phyloP scores from a whole-genome alignment of 2,797 vertebrate genomes.

The Pseudochirops cupreus region DNA sequence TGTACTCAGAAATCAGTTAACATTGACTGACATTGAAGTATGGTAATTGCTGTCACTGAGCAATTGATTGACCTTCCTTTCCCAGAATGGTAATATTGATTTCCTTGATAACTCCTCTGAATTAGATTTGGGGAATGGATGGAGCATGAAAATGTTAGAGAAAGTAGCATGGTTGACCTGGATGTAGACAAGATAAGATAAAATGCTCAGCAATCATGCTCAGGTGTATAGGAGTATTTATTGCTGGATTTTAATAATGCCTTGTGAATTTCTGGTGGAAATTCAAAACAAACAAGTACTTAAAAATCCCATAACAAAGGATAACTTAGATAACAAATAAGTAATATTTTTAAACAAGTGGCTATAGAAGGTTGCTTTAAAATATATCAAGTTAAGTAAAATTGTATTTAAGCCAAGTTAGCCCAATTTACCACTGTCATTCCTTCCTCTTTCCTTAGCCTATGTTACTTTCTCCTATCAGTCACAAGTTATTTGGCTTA shows the following conservation, averaged over 20 bases:
- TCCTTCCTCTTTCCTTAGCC: too few relatives aligned
- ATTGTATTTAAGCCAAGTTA: background rate
- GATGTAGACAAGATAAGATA: too few relatives aligned
- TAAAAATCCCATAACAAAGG: background rate
- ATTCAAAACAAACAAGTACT: background rate
- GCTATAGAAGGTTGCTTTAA: background rate
- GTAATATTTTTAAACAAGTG: background rate
- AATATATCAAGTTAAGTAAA: background rate
- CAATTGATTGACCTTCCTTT: too few relatives aligned
- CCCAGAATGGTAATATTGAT: too few relatives aligned
- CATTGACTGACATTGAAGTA: too few relatives aligned
- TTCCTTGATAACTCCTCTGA: too few relatives aligned
- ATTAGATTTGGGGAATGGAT: too few relatives aligned
- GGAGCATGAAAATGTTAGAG: too few relatives aligned
- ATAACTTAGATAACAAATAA: background rate
- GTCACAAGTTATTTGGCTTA: conserved; percentile 16
- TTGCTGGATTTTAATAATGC: conserved; percentile 33
- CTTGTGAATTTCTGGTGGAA: conserved; percentile 7
- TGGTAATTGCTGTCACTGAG: too few relatives aligned
- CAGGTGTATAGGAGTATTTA: background rate
- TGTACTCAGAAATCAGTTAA: too few relatives aligned
- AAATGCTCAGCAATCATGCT: too few relatives aligned
- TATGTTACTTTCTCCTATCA: background rate
- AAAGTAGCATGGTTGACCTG: too few relatives aligned
- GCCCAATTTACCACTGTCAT: background rate